Base-by-base conservation (phyloP, 1,140 invertebrate species). In the Neodiprion pinetum region DNA sequence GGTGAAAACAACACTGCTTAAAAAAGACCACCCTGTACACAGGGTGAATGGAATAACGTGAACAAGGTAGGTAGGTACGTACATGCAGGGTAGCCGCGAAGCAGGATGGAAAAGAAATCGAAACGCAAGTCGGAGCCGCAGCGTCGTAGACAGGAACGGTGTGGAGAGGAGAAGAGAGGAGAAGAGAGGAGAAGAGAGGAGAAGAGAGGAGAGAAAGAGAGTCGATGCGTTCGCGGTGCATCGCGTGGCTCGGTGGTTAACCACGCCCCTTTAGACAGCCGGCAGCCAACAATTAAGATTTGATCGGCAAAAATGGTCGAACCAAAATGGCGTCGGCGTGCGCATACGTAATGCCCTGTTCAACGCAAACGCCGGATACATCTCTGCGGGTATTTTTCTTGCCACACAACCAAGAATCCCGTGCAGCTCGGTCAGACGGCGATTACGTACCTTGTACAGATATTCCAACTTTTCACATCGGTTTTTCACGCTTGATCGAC, bases 221-320 rank as follows among this genome's bases (percentile, higher is more conserved):
- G 81, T 75, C 83, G 81, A 81, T 84, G 81, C 82, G 83, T 86
- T 81, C 86, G 86, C 86, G 84, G 73, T 74, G 67, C 83, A 86
- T 85, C 82, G 85, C 86, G 84, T 85, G 84, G 83, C 84, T 85
- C 84, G 76, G 78, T 85, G 80, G 80, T 61, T 61, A 61, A 61
- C 87, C 85, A 87, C 87, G 88, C 88, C 88, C 83, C 85, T 86
- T 84, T 86, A 88, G 86, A 88, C 87, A 88, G 88, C 87, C 87
- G 87, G 86, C 87, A 89, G 88, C 87, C 85, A 88, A 88, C 87
- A 89, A 89, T 89, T 89, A 88, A 89, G 87, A 89, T 88, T 89
- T 89, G 87, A 89, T 89, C 88, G 87, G 85, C 88, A 89, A 89
- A 89, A 89, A 89, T 89, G 88, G 88, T 89, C 79, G 88, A 88